phyloP scores from a whole-genome alignment of 2,797 vertebrate genomes.

The Sebastes minor region DNA sequence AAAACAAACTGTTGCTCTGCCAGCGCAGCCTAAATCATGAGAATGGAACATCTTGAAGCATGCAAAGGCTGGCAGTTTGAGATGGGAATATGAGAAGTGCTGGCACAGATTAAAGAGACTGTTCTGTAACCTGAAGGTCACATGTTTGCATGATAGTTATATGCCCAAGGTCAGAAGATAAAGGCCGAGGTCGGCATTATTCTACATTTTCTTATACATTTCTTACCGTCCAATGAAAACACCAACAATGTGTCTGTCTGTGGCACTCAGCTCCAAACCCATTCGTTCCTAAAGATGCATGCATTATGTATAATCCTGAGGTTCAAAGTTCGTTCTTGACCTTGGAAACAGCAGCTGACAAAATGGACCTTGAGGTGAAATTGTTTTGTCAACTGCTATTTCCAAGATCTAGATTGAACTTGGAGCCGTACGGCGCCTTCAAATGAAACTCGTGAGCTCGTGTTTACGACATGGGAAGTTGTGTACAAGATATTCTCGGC shows the following conservation, averaged over 20 bases:
- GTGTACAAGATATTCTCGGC: no score
- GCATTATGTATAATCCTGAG: neutral
- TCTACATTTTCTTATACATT: neutral
- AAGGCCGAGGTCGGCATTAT: neutral
- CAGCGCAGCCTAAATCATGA: neutral
- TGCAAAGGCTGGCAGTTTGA: neutral
- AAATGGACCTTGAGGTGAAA: neutral
- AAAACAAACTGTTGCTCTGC: neutral
- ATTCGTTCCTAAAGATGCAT: neutral
- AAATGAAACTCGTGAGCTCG: no score
- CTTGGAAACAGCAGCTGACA: neutral
- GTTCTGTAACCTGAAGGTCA: neutral
- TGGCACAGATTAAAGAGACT: neutral
- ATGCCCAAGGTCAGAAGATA: neutral
- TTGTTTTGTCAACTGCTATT: no score
- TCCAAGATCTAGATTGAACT: no score
- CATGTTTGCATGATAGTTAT: neutral
- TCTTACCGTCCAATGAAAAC: neutral
- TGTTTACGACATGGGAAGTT: accelerated
- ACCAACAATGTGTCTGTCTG: neutral
- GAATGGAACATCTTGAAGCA: neutral
- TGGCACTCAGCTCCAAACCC: neutral
- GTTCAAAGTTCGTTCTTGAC: neutral
- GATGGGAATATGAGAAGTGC: neutral
- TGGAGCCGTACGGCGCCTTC: no score